Base-by-base conservation (phyloP, 2,888 invertebrate species). In the Amphimallon solstitiale region DNA sequence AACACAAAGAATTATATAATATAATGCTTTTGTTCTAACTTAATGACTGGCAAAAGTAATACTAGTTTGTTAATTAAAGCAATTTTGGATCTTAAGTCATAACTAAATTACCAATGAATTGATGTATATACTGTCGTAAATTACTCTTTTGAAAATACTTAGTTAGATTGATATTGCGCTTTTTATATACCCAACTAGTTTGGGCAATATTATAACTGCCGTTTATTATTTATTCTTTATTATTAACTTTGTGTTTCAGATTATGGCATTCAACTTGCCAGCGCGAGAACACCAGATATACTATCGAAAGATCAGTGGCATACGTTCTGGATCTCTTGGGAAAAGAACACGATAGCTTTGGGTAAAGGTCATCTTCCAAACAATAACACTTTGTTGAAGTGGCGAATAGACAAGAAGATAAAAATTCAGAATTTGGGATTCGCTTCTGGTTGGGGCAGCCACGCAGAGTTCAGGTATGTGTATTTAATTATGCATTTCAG, bases 311-410 rank as follows among this genome's bases (percentile, higher is more conserved):
- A 67, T 29, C 82, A 86, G 0, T 89, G 88, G 85, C 85, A 86
- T 67, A 87, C 88, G 0, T 89, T 88, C 83, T 89, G 89, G 89
- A 84, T 89, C n/a, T 87, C 86, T 79, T 89, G 89, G 89, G 88
- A 88, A 66, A 86, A 86, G 0, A 87, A 86, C 0, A 79, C 84
- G 7, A 78, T 89, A 12, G 83, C 86, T 0, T 86, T 88, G 10
- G 89, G 89, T 0, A 79, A 83, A 2, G 89, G 89, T 0, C 85
- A 88, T 0, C 81, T 84, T 0, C 86, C 87, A 0, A 82, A 86
- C 0, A 86, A 87, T 70, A 79, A 86, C 17, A 82, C 87, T 2
- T 80, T 89, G 7, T 79, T 89, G 4, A 86, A 86, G 65, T 89
- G 88, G 88, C 85, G 86, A 0, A 81, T 88, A 70, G 87, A 88